A percentile compares a stretch with the other conserved stretches of the same genome.
phyloP scores from a whole-genome alignment of 2,888 invertebrate genomes.

The Clistopyga incitator region DNA sequence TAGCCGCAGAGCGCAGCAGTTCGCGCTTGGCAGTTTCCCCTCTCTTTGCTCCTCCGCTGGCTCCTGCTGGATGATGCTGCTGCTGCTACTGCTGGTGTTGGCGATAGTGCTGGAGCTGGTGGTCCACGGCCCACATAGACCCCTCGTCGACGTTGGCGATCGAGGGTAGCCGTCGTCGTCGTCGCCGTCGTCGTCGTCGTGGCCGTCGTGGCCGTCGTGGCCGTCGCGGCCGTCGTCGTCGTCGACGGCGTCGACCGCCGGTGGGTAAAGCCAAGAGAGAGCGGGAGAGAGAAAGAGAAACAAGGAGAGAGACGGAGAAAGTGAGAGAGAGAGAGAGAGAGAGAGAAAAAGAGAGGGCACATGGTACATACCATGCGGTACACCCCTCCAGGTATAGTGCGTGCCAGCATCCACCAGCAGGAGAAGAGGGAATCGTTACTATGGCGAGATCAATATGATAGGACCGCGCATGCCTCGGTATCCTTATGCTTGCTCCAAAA shows the following conservation, averaged over 20 bases:
- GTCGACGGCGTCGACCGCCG: slow-evolving; percentile 37
- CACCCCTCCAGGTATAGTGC: slow-evolving; percentile 75
- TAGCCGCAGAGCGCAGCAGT: slow-evolving; percentile 80
- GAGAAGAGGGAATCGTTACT: slow-evolving; percentile 84
- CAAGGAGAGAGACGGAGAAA: slow-evolving; percentile 31
- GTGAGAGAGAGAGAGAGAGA: slow-evolving; percentile 33
- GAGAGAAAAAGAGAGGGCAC: slow-evolving; percentile 48
- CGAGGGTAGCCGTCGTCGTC: slow-evolving; percentile 56
- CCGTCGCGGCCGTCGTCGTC: slow-evolving; percentile 34
- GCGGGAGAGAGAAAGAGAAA: slow-evolving; percentile 32
- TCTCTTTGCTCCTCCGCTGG: slow-evolving; percentile 58
- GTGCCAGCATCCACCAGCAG: slow-evolving; percentile 77
- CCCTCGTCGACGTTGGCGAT: slow-evolving; percentile 63
- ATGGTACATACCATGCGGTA: slow-evolving; percentile 69
- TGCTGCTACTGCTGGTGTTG: slow-evolving; percentile 59
- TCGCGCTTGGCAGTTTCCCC: slow-evolving; percentile 68
- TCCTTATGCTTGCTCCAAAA: slow-evolving; percentile 65
- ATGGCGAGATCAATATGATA: slow-evolving; percentile 84
- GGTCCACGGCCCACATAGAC: slow-evolving; percentile 57
- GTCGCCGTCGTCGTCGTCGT: slow-evolving; percentile 42
- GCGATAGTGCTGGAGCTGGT: slow-evolving; percentile 53
- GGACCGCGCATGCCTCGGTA: slow-evolving; percentile 81
- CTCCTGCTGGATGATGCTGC: slow-evolving; percentile 63
- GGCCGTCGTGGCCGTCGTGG: slow-evolving; percentile 24
- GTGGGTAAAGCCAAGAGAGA: slow-evolving; percentile 17